Evolutionary conservation across 2,888 invertebrate species (phyloP).

Genomic region (Rhingia rostrata): DNA sequence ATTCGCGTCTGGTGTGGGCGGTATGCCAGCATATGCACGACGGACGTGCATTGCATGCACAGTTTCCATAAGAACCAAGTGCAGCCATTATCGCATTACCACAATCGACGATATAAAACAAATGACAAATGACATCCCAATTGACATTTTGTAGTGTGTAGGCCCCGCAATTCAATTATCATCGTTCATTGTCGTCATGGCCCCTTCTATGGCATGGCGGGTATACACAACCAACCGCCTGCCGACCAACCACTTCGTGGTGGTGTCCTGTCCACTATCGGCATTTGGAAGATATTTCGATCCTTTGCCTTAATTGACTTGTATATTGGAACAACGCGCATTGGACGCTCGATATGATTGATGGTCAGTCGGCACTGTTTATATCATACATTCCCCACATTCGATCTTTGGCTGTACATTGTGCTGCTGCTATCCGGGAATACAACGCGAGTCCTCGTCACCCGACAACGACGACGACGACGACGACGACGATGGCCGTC

Average conservation of each 20-base stretch:
- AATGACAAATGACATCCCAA: constrained; percentile 74
- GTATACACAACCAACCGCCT: neutral
- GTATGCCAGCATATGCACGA: constrained; percentile 3
- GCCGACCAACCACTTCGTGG: constrained; percentile 55
- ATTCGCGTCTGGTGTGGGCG: constrained; percentile 15
- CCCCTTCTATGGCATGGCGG: constrained; percentile 26
- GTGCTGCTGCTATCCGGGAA: neutral
- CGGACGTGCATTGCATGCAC: constrained; percentile 39
- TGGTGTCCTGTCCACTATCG: constrained; percentile 74
- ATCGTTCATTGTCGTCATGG: constrained; percentile 72
- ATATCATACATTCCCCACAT: constrained; percentile 73
- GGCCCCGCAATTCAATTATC: constrained; percentile 75
- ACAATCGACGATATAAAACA: constrained; percentile 73
- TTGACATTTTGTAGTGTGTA: constrained; percentile 74
- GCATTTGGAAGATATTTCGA: constrained; percentile 73
- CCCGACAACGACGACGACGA: constrained; percentile 7
- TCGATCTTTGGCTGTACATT: constrained; percentile 53
- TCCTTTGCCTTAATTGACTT: constrained; percentile 75
- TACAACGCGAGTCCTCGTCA: constrained; percentile 38
- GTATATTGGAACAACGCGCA: constrained; percentile 75
- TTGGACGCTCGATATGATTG: constrained; percentile 74
- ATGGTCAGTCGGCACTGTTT: constrained; percentile 75
- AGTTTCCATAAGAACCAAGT: constrained; percentile 70
- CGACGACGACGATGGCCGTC: neutral
- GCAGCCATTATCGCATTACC: constrained; percentile 74